These are phyloP conservation scores for Galeopsomyia nigrocyanea DNA, from an alignment of 2,888 invertebrate species.

Conservation along the genomic window DNA sequence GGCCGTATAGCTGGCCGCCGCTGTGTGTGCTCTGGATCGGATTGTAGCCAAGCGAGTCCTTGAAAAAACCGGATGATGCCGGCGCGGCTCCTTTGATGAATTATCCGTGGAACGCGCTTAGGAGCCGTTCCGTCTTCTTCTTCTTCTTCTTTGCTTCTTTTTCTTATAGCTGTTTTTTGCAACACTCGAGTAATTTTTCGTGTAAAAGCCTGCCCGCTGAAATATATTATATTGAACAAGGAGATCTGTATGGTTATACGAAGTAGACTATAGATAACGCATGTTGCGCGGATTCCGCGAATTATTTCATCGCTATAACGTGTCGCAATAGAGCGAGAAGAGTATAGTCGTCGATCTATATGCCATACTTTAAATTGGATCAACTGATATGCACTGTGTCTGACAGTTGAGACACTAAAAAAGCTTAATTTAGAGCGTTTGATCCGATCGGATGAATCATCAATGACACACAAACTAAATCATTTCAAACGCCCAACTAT, in stretches of 20 bases:
- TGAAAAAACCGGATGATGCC: too few relatives aligned
- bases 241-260: not conserved
- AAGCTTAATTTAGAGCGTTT: not conserved
- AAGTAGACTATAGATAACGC: constrained; percentile 2
- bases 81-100: too few relatives aligned
- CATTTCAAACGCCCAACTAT: too few relatives aligned
- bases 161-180: too few relatives aligned
- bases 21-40: not conserved
- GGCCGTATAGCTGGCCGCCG: not conserved
- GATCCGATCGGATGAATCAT: not conserved
- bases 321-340: not conserved
- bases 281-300: constrained; percentile 21
- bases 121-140: too few relatives aligned
- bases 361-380: constrained; percentile 38
- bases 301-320: constrained; percentile 21
- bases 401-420: not conserved
- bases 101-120: too few relatives aligned
- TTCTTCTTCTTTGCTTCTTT: too few relatives aligned
- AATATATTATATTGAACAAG: too few relatives aligned
- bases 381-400: not conserved
- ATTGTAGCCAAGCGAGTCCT: too few relatives aligned
- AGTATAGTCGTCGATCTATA: constrained; percentile 30
- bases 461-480: too few relatives aligned
- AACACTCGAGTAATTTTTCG: too few relatives aligned
- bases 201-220: not conserved